phyloP scores from a whole-genome alignment of 2,888 invertebrate species.

The Linyphia triangularis region DNA sequence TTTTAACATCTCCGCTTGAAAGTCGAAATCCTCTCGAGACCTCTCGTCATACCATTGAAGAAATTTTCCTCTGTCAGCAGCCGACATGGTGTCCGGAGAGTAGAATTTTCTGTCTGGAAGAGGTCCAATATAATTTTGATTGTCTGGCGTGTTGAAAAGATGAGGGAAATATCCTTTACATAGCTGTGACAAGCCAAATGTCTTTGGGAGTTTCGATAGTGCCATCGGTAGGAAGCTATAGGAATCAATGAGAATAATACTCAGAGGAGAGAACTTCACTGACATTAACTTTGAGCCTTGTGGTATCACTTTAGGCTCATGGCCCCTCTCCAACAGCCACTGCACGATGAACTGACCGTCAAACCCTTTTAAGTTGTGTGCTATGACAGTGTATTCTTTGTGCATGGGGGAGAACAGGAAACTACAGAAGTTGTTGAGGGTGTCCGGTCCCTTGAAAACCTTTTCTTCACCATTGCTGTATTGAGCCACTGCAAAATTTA shows the following conservation, averaged over 20 bases:
- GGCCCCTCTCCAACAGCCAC: slow-evolving; percentile 8
- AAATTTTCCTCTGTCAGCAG: background rate
- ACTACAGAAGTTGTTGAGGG: background rate
- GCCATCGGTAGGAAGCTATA: slow-evolving; percentile 39
- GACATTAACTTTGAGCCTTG: background rate
- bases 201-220: background rate
- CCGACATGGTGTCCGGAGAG: slow-evolving; percentile 11
- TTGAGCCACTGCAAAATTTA: background rate
- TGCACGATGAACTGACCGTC: slow-evolving; percentile 6
- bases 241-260: slow-evolving; percentile 8
- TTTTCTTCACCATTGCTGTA: background rate
- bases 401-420: background rate
- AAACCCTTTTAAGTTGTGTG: no score
- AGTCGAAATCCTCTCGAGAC: background rate
- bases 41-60: background rate
- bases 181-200: background rate
- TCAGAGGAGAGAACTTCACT: background rate
- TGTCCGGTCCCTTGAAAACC: background rate
- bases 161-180: slow-evolving; percentile 53
- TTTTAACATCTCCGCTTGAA: slow-evolving; percentile 30
- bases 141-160: background rate
- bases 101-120: background rate
- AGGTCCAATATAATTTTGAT: slow-evolving; percentile 21
- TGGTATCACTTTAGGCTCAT: background rate
- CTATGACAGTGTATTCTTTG: background rate